Base-by-base conservation (phyloP, 2,113 vertebrate species). In the Heptranchias perlo region DNA sequence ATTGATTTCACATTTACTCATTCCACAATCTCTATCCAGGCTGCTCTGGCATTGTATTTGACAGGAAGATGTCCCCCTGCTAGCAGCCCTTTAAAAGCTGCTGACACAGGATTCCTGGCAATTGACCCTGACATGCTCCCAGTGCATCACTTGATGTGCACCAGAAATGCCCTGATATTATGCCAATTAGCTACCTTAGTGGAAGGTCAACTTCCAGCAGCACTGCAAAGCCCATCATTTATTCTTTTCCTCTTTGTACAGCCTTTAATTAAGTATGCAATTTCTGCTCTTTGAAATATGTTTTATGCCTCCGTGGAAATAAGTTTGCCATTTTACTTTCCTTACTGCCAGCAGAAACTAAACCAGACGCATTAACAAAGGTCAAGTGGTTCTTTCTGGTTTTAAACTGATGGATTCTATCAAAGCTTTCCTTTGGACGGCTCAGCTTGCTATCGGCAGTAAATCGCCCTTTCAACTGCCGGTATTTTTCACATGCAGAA, bases 321-420 rank as follows among this genome's bases (percentile, higher is more conserved):
- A 31, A 13, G 25, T 89, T 89, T 89, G 86, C 52, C 86, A 89
- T 89, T 89, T 89, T 89, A 11, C 52, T 23, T 89, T 54, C 86
- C 52, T 35, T 89, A 49, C 86, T 35, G 52, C 52, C 44, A 89
- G 86, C 23, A 89, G 86, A 89, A 89, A 52, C 25, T 31, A 31
- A 89, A 89, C 86, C 86, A 89, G 28, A 91, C 11, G 58, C 87
- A 16, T 91, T 91, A 91, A 91, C 52, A 91, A 91, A 91, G 87
- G 87, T 91, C 49, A 91, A 91, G 87, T 91, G 87, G 0, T 52
- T 61, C 52, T 91, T 91, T 91, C 54, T 52, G 23, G 87, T 91
- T 52, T 91, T 54, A 91, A 58, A 91, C 52, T 91, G 54, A 31
- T 91, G 11, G 13, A 91, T 58, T 91, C 54, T 11, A 54, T 91